Evolutionary conservation across 2,113 vertebrate genomes (phyloP).

Genomic region (Hipposideros armiger): DNA sequence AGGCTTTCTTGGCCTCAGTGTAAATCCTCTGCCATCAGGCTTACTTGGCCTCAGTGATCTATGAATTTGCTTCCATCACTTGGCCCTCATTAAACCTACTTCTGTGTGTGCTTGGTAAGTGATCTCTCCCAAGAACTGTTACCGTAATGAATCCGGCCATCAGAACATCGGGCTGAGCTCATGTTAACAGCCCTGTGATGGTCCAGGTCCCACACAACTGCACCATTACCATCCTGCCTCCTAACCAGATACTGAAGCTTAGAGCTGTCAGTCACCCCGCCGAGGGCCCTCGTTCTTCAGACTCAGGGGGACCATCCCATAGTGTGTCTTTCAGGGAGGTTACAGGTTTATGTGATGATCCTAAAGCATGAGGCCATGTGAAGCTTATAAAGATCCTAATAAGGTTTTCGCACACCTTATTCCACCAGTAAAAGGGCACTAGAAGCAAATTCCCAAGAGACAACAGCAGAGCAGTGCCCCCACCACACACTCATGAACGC

Average conservation of each 20-base stretch:
- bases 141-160: background rate
- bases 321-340: background rate
- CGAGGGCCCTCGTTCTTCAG: background rate
- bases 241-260: too few relatives aligned
- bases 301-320: background rate
- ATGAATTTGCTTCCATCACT: background rate
- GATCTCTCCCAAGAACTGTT: background rate
- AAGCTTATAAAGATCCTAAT: background rate
- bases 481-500: too few relatives aligned
- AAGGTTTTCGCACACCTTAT: background rate
- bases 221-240: too few relatives aligned
- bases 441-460: background rate
- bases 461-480: too few relatives aligned
- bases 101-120: background rate
- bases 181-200: background rate
- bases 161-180: background rate
- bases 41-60: background rate
- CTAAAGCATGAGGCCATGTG: background rate
- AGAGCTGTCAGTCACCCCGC: background rate
- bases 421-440: background rate
- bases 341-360: background rate
- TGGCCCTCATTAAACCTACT: background rate
- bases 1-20: too few relatives aligned
- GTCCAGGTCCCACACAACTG: background rate
- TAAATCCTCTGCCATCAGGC: too few relatives aligned